A percentile compares a stretch with the other conserved stretches of the same genome.
phyloP scores from a whole-genome alignment of 2,113 vertebrate species.

The Sinocyclocheilus maitianheensis region DNA sequence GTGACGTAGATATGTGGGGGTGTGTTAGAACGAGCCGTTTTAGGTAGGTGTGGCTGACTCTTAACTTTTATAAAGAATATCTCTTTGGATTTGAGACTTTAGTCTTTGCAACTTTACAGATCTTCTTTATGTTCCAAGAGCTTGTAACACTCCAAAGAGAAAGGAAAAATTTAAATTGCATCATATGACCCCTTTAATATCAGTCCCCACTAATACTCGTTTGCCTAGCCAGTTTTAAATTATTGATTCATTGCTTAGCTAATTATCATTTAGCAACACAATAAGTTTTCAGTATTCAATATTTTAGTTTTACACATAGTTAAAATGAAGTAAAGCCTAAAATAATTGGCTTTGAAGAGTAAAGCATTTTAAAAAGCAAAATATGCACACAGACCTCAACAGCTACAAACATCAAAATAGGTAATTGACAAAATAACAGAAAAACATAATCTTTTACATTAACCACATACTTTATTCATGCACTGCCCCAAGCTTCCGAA shows the following conservation, averaged over 20 bases:
- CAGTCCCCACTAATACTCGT: too few species aligned
- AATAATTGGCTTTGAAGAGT: background rate
- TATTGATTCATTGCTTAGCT: background rate
- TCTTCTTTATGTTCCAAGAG: too few species aligned
- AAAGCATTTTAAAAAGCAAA: background rate
- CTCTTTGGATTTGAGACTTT: too few species aligned
- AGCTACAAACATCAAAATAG: background rate
- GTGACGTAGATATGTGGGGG: too few species aligned
- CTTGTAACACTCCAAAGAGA: too few species aligned
- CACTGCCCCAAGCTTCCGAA: background rate
- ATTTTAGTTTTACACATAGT: background rate
- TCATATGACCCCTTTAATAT: too few species aligned
- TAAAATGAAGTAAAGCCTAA: background rate
- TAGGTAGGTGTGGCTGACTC: too few species aligned
- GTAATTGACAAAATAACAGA: background rate
- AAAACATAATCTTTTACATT: background rate
- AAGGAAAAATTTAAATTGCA: too few species aligned
- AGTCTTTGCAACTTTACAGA: too few species aligned
- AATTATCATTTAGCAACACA: background rate
- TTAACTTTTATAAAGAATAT: too few species aligned
- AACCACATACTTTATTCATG: background rate
- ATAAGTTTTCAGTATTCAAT: background rate
- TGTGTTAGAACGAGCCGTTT: too few species aligned
- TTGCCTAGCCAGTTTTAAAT: too few species aligned
- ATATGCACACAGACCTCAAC: background rate